Conservation (phyloP, 1,140 invertebrate genomes). For the Calliphora vicina region DNA sequence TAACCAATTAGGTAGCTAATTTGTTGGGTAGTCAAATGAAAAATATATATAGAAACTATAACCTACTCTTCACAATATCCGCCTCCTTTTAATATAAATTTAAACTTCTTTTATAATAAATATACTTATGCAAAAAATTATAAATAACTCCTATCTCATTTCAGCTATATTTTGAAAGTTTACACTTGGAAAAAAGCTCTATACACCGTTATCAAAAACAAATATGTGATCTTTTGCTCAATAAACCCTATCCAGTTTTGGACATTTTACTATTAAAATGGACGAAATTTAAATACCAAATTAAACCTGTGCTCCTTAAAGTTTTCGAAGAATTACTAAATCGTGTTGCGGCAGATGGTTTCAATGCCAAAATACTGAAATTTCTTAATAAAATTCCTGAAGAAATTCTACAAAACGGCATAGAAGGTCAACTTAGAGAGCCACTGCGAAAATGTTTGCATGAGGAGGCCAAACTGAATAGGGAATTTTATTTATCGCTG, state of each 20-base stretch:
- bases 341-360: not conserved
- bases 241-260: slow-evolving; percentile 2
- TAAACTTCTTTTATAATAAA: too few relatives aligned
- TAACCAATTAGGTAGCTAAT: too few relatives aligned
- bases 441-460: not conserved
- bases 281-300: not conserved
- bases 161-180: not conserved
- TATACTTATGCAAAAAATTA: too few relatives aligned
- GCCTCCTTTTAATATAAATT: too few relatives aligned
- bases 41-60: too few relatives aligned
- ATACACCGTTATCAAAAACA: not conserved
- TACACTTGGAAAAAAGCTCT: not conserved
- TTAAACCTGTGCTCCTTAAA: not conserved
- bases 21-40: too few relatives aligned
- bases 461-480: not conserved
- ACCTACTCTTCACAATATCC: too few relatives aligned
- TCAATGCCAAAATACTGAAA: not conserved
- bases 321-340: not conserved
- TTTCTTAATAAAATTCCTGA: slow-evolving; percentile 11
- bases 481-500: slow-evolving; percentile 40
- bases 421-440: slow-evolving; percentile 2
- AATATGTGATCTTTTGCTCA: not conserved
- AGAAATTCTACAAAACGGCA: not conserved
- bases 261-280: slow-evolving; percentile 7
- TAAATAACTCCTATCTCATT: too few relatives aligned